These are phyloP conservation scores for Parnassius orleans DNA, from an alignment of 2,888 invertebrate species.

Conservation along the genomic window DNA sequence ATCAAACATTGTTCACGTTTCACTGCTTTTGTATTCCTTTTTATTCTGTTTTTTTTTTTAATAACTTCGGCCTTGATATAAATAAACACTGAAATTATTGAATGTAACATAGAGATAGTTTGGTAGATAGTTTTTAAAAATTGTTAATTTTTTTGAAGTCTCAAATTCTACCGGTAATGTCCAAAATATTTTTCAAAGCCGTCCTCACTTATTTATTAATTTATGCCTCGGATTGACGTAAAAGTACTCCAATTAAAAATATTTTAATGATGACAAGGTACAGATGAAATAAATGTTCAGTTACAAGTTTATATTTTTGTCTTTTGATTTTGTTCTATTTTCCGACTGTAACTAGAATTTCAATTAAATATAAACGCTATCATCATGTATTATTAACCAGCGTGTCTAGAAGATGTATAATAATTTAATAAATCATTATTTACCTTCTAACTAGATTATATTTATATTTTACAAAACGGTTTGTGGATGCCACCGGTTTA, in stretches of 20 bases:
- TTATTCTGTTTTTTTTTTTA: no score
- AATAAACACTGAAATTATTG: no score
- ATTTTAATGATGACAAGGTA: not conserved
- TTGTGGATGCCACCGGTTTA: constrained; percentile 37
- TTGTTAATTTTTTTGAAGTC: no score
- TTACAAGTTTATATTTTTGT: constrained; percentile 2
- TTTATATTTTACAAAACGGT: constrained; percentile 6
- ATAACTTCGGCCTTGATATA: no score
- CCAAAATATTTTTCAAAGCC: no score
- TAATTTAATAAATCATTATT: constrained; percentile 4
- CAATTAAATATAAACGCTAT: not conserved
- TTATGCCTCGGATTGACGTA: constrained; percentile 7
- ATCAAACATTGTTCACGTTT: no score
- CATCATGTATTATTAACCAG: not conserved
- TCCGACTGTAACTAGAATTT: not conserved
- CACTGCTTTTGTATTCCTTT: no score
- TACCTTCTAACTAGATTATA: not conserved
- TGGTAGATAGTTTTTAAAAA: no score
- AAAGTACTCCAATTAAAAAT: not conserved
- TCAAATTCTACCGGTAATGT: no score
- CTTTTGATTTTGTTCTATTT: not conserved
- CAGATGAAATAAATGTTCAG: not conserved
- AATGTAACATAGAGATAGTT: no score
- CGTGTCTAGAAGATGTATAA: constrained; percentile 1
- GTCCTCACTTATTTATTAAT: no score